Base-by-base conservation (phyloP, 64 coral and sea anemone genomes). In the Stichodactyla helianthus region DNA sequence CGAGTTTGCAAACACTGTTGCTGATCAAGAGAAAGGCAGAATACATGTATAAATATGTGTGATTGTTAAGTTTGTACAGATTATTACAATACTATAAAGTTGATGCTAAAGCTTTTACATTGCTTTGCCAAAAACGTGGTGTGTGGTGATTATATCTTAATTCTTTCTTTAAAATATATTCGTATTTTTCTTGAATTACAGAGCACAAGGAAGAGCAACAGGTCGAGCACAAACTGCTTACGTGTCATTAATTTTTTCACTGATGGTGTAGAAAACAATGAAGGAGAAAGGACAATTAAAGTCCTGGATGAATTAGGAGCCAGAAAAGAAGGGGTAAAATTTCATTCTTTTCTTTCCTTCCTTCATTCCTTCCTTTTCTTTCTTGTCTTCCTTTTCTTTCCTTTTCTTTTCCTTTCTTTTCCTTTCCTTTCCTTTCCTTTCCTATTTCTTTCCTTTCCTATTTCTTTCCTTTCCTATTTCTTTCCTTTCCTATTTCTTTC, bases 211-310 rank as follows among this genome's bases (percentile, higher is more conserved):
- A 12, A 51, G 10, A 27, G 22, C 27, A 81, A 81, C 16, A 51
- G 12, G 18, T 81, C 83, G 52, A 79, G 82, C 10, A 77, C 89
- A 15, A 19, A 60, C 7, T 90, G 89, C 15, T 50, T 77, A 19
- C 89, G 83, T 65, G 57, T 83, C 20, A 85, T 90, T 59, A 85
- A 85, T 85, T 84, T 90, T 85, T 90, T 90, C 26, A 85, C 89
- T n/a, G 89, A 90, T 90, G 89, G 89, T 17, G 84, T 90, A 22
- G 89, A 90, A 51, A 54, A 79, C 0, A 90, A 8, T 50, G 53
- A 85, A 77, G 17, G 18, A 14, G 1, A 76, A 53, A 18, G 54
- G 14, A 85, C 82, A 23, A 52, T 9, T 6, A 6, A 86, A 0
- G 19, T 59, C 18, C 58, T 90, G 76, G 4, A 79, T 8, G 0